These are phyloP conservation scores for Drosophila setosimentum DNA, from an alignment of 2,888 invertebrate genomes.

Conservation along the genomic window DNA sequence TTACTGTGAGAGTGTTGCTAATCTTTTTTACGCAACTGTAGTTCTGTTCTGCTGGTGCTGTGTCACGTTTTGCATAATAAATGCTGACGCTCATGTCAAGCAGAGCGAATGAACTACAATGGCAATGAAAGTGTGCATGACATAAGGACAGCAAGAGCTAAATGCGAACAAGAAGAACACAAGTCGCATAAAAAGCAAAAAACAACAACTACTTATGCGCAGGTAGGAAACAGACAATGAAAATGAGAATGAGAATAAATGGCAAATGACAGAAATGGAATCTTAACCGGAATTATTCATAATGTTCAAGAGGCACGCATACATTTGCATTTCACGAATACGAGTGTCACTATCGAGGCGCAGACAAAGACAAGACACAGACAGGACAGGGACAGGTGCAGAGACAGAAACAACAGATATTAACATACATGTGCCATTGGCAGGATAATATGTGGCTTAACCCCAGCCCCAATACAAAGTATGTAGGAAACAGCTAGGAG, in stretches of 20 bases:
- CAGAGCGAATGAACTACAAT: conserved; percentile 37
- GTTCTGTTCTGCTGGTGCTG: conserved; percentile 56
- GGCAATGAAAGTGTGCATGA: conserved; percentile 43
- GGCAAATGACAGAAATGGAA: conserved; percentile 71
- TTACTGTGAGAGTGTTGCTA: background rate
- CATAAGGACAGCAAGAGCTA: conserved; percentile 18
- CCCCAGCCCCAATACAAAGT: conserved; percentile 36
- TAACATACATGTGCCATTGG: conserved; percentile 34
- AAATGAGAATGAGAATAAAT: conserved; percentile 58
- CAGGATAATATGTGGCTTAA: conserved; percentile 35
- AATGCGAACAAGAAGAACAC: conserved; percentile 18
- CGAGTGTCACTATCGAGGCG: conserved; percentile 74
- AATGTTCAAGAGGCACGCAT: conserved; percentile 79
- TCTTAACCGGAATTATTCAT: conserved; percentile 79
- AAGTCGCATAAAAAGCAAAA: conserved; percentile 59
- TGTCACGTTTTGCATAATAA: conserved; percentile 75
- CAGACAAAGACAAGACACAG: conserved; percentile 26
- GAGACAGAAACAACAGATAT: conserved; percentile 19
- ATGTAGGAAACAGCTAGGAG: background rate
- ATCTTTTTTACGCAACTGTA: background rate
- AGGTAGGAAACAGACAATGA: conserved; percentile 38
- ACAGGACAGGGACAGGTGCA: conserved; percentile 11
- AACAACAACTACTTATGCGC: conserved; percentile 66
- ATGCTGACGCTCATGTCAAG: conserved; percentile 57
- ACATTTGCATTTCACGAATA: conserved; percentile 77